Evolutionary conservation across 1,140 invertebrate genomes (phyloP).

Genomic region (Drepana arcuata): DNA sequence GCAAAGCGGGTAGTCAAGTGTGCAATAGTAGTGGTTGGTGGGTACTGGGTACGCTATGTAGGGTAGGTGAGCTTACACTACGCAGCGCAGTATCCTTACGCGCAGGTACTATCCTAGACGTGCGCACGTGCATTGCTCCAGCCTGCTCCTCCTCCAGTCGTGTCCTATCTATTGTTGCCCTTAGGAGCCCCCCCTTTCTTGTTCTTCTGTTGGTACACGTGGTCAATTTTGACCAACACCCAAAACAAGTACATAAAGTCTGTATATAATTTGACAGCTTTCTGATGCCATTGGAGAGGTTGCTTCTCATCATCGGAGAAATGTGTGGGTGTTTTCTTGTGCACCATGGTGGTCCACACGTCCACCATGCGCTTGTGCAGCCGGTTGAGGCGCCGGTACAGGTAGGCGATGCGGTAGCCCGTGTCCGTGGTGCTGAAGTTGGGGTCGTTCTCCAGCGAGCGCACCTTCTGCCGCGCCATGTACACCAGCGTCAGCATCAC

Average conservation of each 20-base stretch:
- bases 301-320: neutral
- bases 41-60: no score
- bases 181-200: no score
- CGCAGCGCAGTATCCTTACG: no score
- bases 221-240: conserved; percentile 23
- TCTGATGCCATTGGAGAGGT: conserved; percentile 21
- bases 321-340: conserved; percentile 9
- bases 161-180: no score
- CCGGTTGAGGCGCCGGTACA: conserved; percentile 17
- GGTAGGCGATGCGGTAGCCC: conserved; percentile 32
- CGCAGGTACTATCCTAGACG: no score
- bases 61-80: no score
- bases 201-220: no score
- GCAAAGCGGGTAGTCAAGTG: no score
- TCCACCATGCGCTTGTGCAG: conserved; percentile 22
- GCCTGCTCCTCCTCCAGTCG: no score
- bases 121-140: no score
- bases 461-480: conserved; percentile 33
- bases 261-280: conserved; percentile 23
- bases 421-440: conserved; percentile 26
- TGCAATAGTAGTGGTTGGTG: no score
- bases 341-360: conserved; percentile 10
- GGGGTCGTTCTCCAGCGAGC: conserved; percentile 16
- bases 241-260: conserved; percentile 30
- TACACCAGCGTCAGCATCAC: conserved; percentile 29